Percentiles rank a stretch among this genome's conserved stretches.
Conservation (phyloP, 1,140 invertebrate species). For the Armadillidium nasatum region DNA sequence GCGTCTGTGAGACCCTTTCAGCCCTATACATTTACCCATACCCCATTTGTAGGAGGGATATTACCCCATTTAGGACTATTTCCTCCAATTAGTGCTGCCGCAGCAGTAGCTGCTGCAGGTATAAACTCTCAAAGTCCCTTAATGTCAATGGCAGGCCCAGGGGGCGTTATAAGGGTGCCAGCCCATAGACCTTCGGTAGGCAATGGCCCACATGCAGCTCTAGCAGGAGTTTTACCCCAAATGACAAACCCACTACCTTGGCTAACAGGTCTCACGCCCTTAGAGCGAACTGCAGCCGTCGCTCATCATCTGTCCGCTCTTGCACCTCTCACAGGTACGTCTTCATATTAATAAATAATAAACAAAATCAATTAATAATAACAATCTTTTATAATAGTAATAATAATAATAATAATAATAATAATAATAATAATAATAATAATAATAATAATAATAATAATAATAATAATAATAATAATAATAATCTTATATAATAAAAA, state of each 20-base stretch:
- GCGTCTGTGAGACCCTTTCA: constrained; percentile 34
- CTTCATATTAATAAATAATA: too few species aligned
- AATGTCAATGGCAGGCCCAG: constrained; percentile 35
- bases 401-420: too few species aligned
- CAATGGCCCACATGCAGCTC: constrained; percentile 20
- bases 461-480: too few species aligned
- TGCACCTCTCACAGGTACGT: constrained; percentile 40
- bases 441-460: too few species aligned
- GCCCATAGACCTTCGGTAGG: constrained; percentile 41
- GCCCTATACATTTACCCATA: constrained; percentile 43
- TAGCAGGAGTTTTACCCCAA: constrained; percentile 34
- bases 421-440: too few species aligned
- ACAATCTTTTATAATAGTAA: too few species aligned
- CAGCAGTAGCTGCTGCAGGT: constrained; percentile 35
- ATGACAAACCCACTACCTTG: constrained; percentile 37
- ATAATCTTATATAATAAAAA: too few species aligned
- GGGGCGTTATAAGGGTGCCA: constrained; percentile 42
- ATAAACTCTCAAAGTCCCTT: constrained; percentile 31
- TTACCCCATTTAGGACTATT: constrained; percentile 35
- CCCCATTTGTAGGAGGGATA: constrained; percentile 41
- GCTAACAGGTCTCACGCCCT: constrained; percentile 41
- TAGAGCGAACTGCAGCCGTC: constrained; percentile 42
- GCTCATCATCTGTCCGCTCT: constrained; percentile 42
- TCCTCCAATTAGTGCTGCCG: constrained; percentile 34
- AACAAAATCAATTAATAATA: too few species aligned